Conservation (phyloP, 2,797 vertebrate genomes). For the Mionectes olivaceus region DNA sequence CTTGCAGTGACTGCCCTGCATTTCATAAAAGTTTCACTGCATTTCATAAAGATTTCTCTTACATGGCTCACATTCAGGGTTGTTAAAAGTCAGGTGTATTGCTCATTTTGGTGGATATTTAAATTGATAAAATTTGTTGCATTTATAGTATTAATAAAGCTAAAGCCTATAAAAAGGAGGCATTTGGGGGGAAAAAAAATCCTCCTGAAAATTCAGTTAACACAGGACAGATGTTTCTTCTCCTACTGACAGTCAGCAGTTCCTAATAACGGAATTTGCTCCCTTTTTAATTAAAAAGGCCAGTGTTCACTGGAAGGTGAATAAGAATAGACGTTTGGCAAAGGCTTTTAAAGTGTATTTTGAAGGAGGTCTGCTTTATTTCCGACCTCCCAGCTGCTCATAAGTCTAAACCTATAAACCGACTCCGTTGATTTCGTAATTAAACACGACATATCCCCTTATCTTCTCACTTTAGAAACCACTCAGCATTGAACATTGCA, state of each 20-base stretch:
- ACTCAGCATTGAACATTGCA: rapidly evolving
- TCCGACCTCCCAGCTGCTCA: neutral
- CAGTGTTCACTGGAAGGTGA: conserved; percentile 3
- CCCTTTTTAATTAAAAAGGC: conserved; percentile 46
- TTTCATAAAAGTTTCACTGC: neutral
- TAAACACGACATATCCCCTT: neutral
- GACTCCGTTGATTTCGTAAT: neutral
- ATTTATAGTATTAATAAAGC: conserved; percentile 36
- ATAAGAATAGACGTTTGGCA: conserved; percentile 37
- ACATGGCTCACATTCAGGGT: neutral
- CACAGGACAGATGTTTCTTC: conserved; percentile 44
- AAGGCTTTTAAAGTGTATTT: conserved; percentile 20
- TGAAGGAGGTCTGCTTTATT: conserved; percentile 32
- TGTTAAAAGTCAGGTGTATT: conserved; percentile 12
- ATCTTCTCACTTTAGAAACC: neutral
- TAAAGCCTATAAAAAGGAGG: conserved; percentile 9
- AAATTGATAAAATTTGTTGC: neutral
- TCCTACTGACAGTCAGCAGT: conserved; percentile 45
- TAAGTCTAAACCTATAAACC: neutral
- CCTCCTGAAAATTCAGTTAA: conserved; percentile 15
- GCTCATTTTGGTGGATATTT: neutral
- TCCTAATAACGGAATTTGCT: conserved; percentile 52
- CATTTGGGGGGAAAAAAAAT: neutral
- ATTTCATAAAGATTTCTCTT: neutral
- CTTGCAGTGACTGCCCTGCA: neutral